Evolutionary conservation across 1,140 invertebrate species (phyloP).

Genomic region (Apis cerana): DNA sequence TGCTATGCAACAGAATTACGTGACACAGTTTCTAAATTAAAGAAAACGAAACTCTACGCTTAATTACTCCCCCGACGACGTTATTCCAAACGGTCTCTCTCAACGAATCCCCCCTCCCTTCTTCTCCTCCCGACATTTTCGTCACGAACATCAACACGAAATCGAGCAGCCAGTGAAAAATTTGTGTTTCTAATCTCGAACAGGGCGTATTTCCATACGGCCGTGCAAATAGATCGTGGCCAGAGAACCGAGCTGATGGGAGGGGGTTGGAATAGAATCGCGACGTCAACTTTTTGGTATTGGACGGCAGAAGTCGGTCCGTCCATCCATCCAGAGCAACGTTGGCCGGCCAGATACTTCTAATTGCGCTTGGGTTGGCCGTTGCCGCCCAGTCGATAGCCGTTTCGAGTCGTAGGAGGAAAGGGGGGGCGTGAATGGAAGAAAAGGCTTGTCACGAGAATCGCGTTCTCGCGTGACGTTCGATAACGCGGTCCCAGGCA

Average conservation of each 20-base stretch:
- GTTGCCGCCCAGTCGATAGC: background rate
- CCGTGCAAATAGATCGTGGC: too few species aligned
- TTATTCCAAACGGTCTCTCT: too few species aligned
- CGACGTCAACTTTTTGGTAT: slow-evolving; percentile 21
- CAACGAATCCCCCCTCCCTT: too few species aligned
- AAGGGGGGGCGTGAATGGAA: background rate
- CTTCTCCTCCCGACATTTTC: too few species aligned
- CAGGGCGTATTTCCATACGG: background rate
- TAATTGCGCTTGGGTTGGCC: background rate
- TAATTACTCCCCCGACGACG: too few species aligned
- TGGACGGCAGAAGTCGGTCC: background rate
- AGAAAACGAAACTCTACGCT: background rate
- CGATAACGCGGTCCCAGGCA: background rate
- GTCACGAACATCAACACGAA: background rate
- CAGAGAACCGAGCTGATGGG: too few species aligned
- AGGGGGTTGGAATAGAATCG: background rate
- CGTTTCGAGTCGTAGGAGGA: background rate
- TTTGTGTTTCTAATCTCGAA: slow-evolving; percentile 26
- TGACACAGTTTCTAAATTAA: background rate
- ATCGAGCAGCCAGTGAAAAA: background rate
- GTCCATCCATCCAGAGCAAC: background rate
- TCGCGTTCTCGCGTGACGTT: slow-evolving; percentile 37
- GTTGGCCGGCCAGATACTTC: background rate
- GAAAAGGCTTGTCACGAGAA: slow-evolving; percentile 7
- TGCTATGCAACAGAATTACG: background rate